phyloP scores from a whole-genome alignment of 2,113 vertebrate genomes.

The Tauraco erythrolophus region DNA sequence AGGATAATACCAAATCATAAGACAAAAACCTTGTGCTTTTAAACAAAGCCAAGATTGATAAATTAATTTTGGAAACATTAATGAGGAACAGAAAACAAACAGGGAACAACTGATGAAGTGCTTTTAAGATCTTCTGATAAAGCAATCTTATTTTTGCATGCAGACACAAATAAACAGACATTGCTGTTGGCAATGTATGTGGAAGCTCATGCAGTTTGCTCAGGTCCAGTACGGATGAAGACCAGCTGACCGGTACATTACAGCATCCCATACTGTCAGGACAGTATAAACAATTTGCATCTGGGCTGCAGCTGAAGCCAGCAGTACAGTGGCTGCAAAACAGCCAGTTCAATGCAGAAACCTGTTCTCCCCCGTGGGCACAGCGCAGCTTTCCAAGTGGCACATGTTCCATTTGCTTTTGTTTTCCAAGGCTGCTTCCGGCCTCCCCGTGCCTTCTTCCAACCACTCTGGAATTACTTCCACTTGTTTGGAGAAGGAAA shows the following conservation, averaged over 20 bases:
- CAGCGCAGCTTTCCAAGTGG: neutral
- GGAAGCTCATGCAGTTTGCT: neutral
- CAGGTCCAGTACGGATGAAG: neutral
- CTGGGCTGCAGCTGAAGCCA: neutral
- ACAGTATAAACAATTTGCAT: neutral
- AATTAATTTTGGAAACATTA: neutral
- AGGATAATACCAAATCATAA: neutral
- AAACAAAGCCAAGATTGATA: neutral
- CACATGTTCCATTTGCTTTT: neutral
- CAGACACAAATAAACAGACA: neutral
- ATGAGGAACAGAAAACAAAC: neutral
- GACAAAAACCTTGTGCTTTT: neutral
- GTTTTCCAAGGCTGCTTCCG: neutral
- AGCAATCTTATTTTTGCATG: neutral
- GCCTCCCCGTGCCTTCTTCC: neutral
- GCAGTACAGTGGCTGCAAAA: neutral
- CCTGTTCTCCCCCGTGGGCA: neutral
- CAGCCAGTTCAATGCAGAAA: neutral
- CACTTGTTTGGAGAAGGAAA: neutral
- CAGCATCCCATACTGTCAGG: neutral
- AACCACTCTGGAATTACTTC: neutral
- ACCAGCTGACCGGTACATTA: neutral
- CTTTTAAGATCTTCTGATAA: conserved; percentile 12
- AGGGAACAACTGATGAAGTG: neutral
- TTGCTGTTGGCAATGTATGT: neutral